These are phyloP conservation scores for Trichogramma evanescens DNA, from an alignment of 2,888 invertebrate species.

Conservation along the genomic window DNA sequence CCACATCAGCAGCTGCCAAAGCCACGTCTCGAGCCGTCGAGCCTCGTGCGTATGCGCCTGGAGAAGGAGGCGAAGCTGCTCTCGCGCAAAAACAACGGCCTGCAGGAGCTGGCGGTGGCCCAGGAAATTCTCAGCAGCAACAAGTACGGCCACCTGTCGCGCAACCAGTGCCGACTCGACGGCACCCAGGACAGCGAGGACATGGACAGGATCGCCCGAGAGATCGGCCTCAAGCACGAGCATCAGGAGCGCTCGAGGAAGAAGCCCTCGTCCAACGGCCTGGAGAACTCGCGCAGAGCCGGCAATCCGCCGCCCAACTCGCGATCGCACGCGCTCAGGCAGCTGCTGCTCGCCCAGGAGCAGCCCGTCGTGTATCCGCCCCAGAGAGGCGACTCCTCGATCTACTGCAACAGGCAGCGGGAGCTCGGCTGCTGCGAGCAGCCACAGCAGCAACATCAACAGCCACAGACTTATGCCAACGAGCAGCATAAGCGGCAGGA, in stretches of 20 bases:
- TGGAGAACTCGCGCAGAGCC: conserved; percentile 32
- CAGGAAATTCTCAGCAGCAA: conserved; percentile 23
- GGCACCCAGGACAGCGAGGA: conserved; percentile 30
- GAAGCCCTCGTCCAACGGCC: conserved; percentile 30
- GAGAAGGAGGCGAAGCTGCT: conserved; percentile 29
- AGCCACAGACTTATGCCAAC: background rate
- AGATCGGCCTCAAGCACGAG: background rate
- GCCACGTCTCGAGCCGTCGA: conserved; percentile 25
- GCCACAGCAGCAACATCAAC: conserved; percentile 17
- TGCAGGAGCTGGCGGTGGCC: conserved; percentile 33
- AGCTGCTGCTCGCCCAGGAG: background rate
- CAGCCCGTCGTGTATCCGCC: conserved; percentile 25
- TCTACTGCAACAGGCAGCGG: background rate
- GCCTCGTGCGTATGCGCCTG: conserved; percentile 33
- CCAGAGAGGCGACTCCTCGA: conserved; percentile 11
- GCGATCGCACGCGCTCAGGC: background rate
- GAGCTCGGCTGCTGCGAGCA: conserved; percentile 4
- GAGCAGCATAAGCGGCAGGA: background rate
- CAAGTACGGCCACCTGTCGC: background rate
- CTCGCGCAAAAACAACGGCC: conserved; percentile 37
- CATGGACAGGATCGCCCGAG: background rate
- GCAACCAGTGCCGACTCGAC: conserved; percentile 24
- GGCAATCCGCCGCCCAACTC: conserved; percentile 25
- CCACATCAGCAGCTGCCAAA: background rate
- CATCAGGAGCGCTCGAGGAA: conserved; percentile 2